Evolutionary conservation across 92 coral and sea anemone species (phyloP).

Genomic region (Phenganax subtilis): DNA sequence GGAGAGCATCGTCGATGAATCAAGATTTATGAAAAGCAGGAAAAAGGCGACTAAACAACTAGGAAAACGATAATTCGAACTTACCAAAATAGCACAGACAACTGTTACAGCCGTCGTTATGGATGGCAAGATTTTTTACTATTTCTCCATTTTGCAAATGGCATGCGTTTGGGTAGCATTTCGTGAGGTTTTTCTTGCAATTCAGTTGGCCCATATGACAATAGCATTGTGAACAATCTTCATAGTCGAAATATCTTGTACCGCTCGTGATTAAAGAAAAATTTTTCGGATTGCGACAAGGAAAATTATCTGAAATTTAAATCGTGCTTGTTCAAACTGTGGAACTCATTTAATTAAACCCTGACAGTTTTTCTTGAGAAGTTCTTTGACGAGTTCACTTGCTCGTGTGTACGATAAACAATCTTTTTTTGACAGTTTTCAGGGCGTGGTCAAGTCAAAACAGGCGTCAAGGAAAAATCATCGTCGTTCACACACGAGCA

Average conservation of each 20-base stretch:
- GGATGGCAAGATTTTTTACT: too few species aligned
- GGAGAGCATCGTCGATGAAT: too few species aligned
- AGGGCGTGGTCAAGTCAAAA: too few species aligned
- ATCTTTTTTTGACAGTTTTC: too few species aligned
- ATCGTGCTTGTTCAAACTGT: neutral
- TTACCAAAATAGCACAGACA: too few species aligned
- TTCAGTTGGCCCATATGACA: constrained; percentile 55
- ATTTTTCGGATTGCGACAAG: constrained; percentile 40
- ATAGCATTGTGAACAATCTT: constrained; percentile 69
- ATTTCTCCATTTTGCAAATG: constrained; percentile 54
- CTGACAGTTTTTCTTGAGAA: too few species aligned
- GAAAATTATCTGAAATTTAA: constrained; percentile 24
- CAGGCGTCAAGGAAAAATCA: neutral
- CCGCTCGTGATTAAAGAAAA: constrained; percentile 43
- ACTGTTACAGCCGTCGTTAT: too few species aligned
- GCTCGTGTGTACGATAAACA: neutral
- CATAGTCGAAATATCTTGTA: constrained; percentile 54
- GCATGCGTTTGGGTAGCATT: constrained; percentile 61
- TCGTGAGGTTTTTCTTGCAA: constrained; percentile 56
- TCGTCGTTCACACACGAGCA: neutral
- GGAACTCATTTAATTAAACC: neutral
- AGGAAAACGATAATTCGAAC: too few species aligned
- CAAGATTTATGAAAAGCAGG: too few species aligned
- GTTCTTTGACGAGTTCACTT: neutral
- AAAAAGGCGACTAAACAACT: too few species aligned